Percentiles rank a stretch among this genome's conserved stretches.
Evolutionary conservation across 2,113 vertebrate genomes (phyloP).

Genomic region (Dryoscopus gambensis): DNA sequence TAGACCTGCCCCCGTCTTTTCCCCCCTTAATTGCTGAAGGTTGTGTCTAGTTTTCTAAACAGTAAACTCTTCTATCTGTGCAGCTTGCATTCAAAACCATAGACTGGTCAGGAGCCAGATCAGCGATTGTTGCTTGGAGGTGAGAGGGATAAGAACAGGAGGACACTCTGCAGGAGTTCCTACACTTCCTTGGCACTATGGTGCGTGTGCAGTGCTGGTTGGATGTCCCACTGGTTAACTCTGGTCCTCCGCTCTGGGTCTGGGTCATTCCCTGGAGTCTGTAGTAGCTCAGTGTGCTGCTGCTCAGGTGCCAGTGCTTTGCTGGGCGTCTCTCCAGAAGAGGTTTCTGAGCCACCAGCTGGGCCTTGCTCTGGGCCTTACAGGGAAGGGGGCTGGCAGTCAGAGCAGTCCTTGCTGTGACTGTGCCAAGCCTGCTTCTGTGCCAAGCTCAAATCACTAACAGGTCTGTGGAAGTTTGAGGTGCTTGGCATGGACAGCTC

Average conservation of each 20-base stretch:
- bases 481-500: background rate
- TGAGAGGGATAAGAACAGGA: background rate
- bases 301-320: background rate
- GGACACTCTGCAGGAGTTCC: background rate
- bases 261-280: background rate
- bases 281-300: background rate
- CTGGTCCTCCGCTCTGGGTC: background rate
- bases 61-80: background rate
- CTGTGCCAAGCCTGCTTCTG: too few species aligned
- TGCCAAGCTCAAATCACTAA: background rate
- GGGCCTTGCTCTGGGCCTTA: background rate
- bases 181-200: background rate
- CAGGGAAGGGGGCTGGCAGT: background rate
- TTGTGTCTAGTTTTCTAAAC: background rate
- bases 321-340: background rate
- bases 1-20: fast-evolving
- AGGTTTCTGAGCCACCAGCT: background rate
- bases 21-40: background rate
- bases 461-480: background rate
- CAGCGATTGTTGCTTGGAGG: background rate
- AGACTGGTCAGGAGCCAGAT: background rate
- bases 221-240: background rate
- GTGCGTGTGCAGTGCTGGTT: background rate
- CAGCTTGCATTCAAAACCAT: background rate
- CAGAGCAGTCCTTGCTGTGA: background rate